phyloP scores from a whole-genome alignment of 1,140 invertebrate genomes.

The Drosophila littoralis region DNA sequence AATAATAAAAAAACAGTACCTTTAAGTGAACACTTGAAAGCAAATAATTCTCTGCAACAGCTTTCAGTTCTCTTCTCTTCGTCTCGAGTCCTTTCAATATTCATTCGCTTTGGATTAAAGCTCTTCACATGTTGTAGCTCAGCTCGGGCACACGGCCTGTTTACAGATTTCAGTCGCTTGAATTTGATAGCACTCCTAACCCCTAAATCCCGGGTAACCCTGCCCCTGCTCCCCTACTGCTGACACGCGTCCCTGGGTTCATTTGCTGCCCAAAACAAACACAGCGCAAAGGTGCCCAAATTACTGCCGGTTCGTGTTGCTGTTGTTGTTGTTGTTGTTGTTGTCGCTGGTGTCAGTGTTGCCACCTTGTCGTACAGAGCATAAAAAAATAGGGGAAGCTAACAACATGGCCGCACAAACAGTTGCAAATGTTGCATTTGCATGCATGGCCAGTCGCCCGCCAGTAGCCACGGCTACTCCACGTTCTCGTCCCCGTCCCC shows the following conservation, averaged over 20 bases:
- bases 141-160: constrained; percentile 17
- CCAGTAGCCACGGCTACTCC: constrained; percentile 44
- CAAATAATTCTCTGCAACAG: not conserved
- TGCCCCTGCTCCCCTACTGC: too few relatives aligned
- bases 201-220: not conserved
- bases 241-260: constrained; percentile 34
- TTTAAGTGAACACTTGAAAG: too few relatives aligned
- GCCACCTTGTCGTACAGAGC: constrained; percentile 65
- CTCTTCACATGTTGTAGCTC: constrained; percentile 19
- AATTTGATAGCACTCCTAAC: constrained; percentile 27
- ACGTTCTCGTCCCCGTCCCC: not conserved
- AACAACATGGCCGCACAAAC: constrained; percentile 65
- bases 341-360: constrained; percentile 66
- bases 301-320: constrained; percentile 66
- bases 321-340: constrained; percentile 39
- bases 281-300: constrained; percentile 74
- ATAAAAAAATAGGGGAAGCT: constrained; percentile 34
- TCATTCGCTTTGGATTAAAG: constrained; percentile 1
- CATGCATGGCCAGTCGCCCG: constrained; percentile 69
- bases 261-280: constrained; percentile 55
- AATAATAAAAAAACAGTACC: too few relatives aligned
- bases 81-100: not conserved
- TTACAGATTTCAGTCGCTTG: constrained; percentile 38
- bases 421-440: constrained; percentile 81
- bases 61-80: not conserved